Percentiles rank a stretch among this genome's conserved stretches.
Evolutionary conservation across 2,888 invertebrate species (phyloP).

Genomic region (Polyploca ridens): DNA sequence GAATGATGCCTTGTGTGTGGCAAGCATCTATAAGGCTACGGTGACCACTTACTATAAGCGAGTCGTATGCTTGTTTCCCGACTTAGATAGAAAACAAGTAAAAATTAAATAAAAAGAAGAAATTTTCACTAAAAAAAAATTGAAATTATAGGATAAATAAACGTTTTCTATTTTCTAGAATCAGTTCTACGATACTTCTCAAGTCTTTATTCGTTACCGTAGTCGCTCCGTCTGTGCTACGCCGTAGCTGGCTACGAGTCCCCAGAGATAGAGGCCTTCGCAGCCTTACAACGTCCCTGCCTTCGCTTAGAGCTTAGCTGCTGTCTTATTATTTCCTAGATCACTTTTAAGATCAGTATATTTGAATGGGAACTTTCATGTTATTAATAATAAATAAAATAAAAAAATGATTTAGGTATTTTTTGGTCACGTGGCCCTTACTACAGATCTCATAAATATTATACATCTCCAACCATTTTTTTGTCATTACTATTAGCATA

Average conservation of each 20-base stretch:
- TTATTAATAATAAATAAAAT: too few species aligned
- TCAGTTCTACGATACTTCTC: constrained; percentile 37
- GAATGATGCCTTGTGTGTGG: too few species aligned
- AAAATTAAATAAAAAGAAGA: too few species aligned
- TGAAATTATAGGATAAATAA: neutral
- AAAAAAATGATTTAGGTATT: too few species aligned
- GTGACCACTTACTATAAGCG: too few species aligned
- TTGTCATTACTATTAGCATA: neutral
- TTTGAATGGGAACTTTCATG: neutral
- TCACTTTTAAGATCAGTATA: constrained; percentile 45
- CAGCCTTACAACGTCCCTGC: constrained; percentile 61
- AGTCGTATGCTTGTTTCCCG: too few species aligned
- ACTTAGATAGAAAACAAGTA: too few species aligned
- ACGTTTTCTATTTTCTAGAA: neutral
- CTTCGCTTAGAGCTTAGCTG: constrained; percentile 64
- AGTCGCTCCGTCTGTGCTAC: constrained; percentile 71
- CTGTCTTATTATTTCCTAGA: constrained; percentile 68
- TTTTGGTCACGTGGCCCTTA: too few species aligned
- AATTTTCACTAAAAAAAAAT: too few species aligned
- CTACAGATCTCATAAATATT: too few species aligned
- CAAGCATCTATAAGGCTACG: too few species aligned
- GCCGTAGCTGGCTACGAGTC: constrained; percentile 77
- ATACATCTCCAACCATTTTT: neutral
- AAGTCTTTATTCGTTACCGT: constrained; percentile 68
- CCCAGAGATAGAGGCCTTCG: constrained; percentile 68